phyloP scores from a whole-genome alignment of 2,797 vertebrate genomes.

The Morus bassanus region DNA sequence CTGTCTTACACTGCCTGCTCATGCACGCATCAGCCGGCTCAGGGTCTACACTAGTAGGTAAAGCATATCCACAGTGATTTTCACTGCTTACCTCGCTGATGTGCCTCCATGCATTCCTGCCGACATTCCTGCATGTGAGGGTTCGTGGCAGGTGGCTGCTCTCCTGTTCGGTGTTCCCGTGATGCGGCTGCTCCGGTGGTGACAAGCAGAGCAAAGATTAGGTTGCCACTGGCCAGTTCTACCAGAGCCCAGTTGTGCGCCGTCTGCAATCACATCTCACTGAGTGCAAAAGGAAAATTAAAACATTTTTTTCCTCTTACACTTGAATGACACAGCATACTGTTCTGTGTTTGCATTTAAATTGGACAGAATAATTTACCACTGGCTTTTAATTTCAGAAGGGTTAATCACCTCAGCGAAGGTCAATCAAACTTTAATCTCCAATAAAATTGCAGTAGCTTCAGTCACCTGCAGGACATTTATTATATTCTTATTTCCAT shows the following conservation, averaged over 20 bases:
- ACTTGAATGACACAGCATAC: slow-evolving; percentile 52
- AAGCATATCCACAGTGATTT: not conserved
- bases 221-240: slow-evolving; percentile 11
- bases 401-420: slow-evolving; percentile 80
- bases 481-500: slow-evolving; percentile 77
- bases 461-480: slow-evolving; percentile 75
- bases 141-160: not conserved
- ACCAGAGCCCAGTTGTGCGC: not conserved
- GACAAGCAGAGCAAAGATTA: slow-evolving; percentile 10
- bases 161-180: not conserved
- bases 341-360: slow-evolving; percentile 75
- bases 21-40: fast-evolving
- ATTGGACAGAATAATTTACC: slow-evolving; percentile 76
- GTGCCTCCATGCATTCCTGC: not conserved
- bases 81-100: slow-evolving; percentile 30
- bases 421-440: slow-evolving; percentile 82
- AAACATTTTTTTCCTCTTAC: slow-evolving; percentile 62
- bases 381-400: slow-evolving; percentile 77
- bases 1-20: not conserved
- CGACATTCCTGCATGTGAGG: not conserved
- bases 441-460: slow-evolving; percentile 75
- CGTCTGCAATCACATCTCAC: slow-evolving; percentile 63
- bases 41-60: not conserved
- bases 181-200: not conserved
- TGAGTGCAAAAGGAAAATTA: slow-evolving; percentile 67